Conservation (phyloP, 2,888 invertebrate species). For the Caenorhabditis japonica region DNA sequence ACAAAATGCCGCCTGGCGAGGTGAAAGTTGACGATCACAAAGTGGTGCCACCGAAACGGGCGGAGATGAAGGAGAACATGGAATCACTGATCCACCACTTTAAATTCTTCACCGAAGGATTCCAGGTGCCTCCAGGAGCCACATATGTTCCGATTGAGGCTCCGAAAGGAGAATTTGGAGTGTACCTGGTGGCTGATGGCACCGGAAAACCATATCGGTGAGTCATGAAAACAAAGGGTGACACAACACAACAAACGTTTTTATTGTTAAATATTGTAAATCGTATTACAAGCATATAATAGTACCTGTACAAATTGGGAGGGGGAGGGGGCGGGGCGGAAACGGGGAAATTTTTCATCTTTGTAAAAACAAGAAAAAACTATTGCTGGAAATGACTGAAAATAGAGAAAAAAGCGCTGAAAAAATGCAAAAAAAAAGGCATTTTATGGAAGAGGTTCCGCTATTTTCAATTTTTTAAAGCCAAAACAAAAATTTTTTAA, state of each 20-base stretch:
- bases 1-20: slow-evolving; percentile 88
- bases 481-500: no score
- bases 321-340: no score
- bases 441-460: no score
- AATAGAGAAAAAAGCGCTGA: no score
- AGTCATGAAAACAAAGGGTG: slow-evolving; percentile 23
- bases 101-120: slow-evolving; percentile 96
- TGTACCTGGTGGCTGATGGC: slow-evolving; percentile 96
- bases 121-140: slow-evolving; percentile 94
- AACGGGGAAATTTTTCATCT: no score
- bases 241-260: background rate
- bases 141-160: slow-evolving; percentile 97
- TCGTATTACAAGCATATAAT: background rate
- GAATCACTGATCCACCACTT: slow-evolving; percentile 98
- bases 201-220: slow-evolving; percentile 90
- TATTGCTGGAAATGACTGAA: no score
- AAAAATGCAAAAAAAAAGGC: no score
- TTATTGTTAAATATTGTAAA: no score
- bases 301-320: background rate
- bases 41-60: slow-evolving; percentile 88
- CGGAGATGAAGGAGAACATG: slow-evolving; percentile 95
- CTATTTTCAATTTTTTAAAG: no score
- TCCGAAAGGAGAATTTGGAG: slow-evolving; percentile 94
- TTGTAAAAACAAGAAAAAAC: no score
- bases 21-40: slow-evolving; percentile 89